phyloP scores from a whole-genome alignment of 2,888 invertebrate species.

The Mechanitis mazaeus region DNA sequence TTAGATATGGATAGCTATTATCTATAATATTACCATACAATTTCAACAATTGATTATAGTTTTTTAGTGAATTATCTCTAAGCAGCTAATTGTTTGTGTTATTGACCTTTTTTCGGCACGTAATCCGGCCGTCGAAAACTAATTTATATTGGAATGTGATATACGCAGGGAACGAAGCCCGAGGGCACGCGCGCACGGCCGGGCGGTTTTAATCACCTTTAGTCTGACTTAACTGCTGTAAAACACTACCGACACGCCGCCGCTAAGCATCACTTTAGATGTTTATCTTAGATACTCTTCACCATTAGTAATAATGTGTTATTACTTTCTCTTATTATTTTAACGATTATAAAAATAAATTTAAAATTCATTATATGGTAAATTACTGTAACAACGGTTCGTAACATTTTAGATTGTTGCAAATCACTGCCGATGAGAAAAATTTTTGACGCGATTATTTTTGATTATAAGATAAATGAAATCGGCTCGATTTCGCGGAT shows the following conservation, averaged over 20 bases:
- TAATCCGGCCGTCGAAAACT: constrained; percentile 63
- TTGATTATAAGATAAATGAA: constrained; percentile 4
- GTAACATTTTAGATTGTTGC: constrained; percentile 1
- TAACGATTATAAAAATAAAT: constrained; percentile 2
- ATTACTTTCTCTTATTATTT: not conserved
- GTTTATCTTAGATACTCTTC: constrained; percentile 12
- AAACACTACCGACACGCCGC: constrained; percentile 46
- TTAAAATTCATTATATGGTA: constrained; percentile 1
- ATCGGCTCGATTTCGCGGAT: constrained; percentile 25
- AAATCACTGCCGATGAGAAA: constrained; percentile 6
- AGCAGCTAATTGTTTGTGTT: constrained; percentile 53
- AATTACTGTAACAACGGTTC: not conserved
- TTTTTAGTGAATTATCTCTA: constrained; percentile 22
- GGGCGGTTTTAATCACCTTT: constrained; percentile 65
- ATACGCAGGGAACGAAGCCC: constrained; percentile 56
- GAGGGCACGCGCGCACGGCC: constrained; percentile 56
- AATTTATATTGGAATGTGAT: constrained; percentile 76
- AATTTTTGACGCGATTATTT: constrained; percentile 11
- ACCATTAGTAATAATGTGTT: constrained; percentile 11
- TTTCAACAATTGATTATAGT: not conserved
- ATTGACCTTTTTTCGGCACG: constrained; percentile 52
- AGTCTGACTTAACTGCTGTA: constrained; percentile 57
- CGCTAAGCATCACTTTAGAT: constrained; percentile 27
- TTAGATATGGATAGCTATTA: not conserved
- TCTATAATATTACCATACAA: not conserved